phyloP scores from a whole-genome alignment of 2,113 vertebrate genomes.

The Ceyx cyanopectus region DNA sequence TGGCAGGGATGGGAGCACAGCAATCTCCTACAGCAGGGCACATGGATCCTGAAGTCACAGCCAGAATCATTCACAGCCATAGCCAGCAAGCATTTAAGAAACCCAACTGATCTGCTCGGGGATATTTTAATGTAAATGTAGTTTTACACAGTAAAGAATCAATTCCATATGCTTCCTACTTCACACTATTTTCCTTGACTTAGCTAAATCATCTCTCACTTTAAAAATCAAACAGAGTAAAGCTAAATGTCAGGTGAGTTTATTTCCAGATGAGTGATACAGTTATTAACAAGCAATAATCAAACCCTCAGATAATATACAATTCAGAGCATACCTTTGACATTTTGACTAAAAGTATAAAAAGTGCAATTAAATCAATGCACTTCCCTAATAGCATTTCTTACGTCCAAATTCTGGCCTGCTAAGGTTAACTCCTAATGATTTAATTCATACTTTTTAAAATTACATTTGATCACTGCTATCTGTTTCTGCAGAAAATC shows the following conservation, averaged over 20 bases:
- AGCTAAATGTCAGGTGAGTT: conserved; percentile 36
- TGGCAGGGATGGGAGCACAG: not conserved
- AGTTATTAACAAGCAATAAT: conserved; percentile 50
- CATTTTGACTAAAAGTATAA: conserved; percentile 18
- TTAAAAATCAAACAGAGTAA: not conserved
- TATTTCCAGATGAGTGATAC: conserved; percentile 41
- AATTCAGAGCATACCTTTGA: conserved; percentile 36
- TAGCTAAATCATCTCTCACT: not conserved
- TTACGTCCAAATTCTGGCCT: not conserved
- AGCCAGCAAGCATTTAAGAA: not conserved
- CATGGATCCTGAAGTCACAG: not conserved
- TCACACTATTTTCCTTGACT: not conserved
- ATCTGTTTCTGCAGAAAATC: conserved; percentile 6
- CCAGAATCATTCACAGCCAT: not conserved
- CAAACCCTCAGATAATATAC: conserved; percentile 10
- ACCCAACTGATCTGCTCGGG: not conserved
- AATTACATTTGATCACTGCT: not conserved
- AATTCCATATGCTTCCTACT: not conserved
- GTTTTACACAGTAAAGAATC: conserved; percentile 20
- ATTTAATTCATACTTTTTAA: not conserved
- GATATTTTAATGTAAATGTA: not conserved
- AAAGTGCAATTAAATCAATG: conserved; percentile 37
- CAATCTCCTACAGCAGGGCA: not conserved
- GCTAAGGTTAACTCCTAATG: not conserved
- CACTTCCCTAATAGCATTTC: not conserved